phyloP scores from a whole-genome alignment of 2,113 vertebrate species.

The Lampris incognitus region DNA sequence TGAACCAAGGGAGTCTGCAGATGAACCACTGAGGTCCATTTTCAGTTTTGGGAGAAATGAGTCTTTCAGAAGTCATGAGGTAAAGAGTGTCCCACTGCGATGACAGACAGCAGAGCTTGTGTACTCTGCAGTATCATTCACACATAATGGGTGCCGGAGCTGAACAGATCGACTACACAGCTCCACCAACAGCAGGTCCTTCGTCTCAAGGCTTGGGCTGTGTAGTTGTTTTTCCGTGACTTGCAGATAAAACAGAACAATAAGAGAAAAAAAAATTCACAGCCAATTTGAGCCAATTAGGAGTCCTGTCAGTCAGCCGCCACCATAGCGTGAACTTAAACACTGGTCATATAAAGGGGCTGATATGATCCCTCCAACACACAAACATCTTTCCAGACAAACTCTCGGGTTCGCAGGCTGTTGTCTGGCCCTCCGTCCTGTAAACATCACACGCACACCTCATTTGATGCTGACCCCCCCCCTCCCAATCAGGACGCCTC shows the following conservation, averaged over 20 bases:
- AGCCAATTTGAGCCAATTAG: slow-evolving; percentile 36
- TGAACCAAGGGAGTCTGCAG: too few relatives aligned
- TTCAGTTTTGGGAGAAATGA: too few relatives aligned
- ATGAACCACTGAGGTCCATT: too few relatives aligned
- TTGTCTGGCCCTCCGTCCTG: slow-evolving; percentile 5
- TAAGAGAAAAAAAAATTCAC: background rate
- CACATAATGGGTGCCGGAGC: too few relatives aligned
- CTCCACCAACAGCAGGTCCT: background rate
- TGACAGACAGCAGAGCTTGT: too few relatives aligned
- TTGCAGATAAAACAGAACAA: background rate
- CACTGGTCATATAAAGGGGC: slow-evolving; percentile 9
- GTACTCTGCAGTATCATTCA: too few relatives aligned
- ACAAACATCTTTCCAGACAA: slow-evolving; percentile 11
- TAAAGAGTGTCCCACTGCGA: too few relatives aligned
- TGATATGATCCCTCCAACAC: slow-evolving; percentile 20
- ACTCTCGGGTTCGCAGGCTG: slow-evolving; percentile 3
- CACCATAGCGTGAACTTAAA: slow-evolving; percentile 22
- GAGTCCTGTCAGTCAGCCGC: slow-evolving; percentile 39
- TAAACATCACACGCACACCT: slow-evolving; percentile 9
- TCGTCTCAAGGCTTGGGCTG: background rate
- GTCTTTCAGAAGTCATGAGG: too few relatives aligned
- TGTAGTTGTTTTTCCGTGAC: background rate
- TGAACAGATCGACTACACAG: background rate
- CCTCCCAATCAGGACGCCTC: slow-evolving; percentile 3
- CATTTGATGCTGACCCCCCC: slow-evolving; percentile 11